Base-by-base conservation (phyloP, 2,888 invertebrate species). In the Scaptomyza tumidula region DNA sequence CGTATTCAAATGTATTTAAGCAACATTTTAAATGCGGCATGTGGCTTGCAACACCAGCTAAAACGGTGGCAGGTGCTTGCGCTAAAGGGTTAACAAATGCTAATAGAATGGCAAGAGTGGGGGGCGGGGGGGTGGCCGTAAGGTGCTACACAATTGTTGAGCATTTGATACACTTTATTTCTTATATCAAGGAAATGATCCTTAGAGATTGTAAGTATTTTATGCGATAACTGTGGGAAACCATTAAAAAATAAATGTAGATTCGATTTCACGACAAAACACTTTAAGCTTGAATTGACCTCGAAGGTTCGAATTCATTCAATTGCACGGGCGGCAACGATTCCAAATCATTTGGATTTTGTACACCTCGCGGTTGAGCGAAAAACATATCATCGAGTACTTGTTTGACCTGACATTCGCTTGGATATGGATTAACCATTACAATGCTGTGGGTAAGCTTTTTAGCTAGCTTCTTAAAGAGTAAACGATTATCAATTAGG, bases 381-480 rank as follows among this genome's bases (percentile, higher is more conserved):
- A 88, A 90, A 53, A 91, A 91, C 50, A 86, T 75, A 13, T 90
- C 73, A 39, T 91, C 90, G 1, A 91, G 74, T 4, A 78, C 80
- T n/a, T 71, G 61, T 46, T 86, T 87, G 10, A 91, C 80, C 37
- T 82, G 77, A 4, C 50, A 61, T 59, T 91, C 91, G 44, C 85
- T 88, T 52, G 91, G 88, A 80, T 92, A 90, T 14, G 90, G 90
- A 82, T 91, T 88, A 44, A 77, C 75, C 57, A 81, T 46, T 2
- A 91, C 86, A 71, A 91, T 89, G 13, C 69, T 73, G 37, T 80
- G 72, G 7, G 91, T 89, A 10, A 91, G 62, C 45, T 74, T 73
- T 55, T 89, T 90, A 0, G 91, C 91, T 31, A 91, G 55, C 56
- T 90, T 92, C 49, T 91, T 91, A 57, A 92, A 92, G 0, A 91